A percentile compares a stretch with the other conserved stretches of the same genome.
These are phyloP conservation scores for Calonectris borealis DNA, from an alignment of 2,113 vertebrate species.

Conservation along the genomic window DNA sequence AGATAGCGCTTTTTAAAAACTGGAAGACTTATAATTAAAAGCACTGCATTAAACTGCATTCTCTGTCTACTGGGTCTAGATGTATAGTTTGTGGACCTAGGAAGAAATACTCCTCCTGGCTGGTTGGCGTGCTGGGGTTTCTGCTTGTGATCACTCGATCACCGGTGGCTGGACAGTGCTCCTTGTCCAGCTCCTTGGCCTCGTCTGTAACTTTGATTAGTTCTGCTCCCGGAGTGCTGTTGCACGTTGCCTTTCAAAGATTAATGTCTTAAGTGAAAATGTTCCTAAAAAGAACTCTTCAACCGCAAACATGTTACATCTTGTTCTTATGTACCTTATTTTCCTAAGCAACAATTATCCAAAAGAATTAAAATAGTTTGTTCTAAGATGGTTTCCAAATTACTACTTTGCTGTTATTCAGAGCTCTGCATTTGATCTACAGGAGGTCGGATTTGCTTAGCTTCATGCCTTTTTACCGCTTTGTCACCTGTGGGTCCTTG, in stretches of 20 bases:
- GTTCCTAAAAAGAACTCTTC: neutral
- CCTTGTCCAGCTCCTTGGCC: neutral
- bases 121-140: neutral
- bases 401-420: neutral
- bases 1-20: neutral
- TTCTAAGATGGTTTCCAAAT: neutral
- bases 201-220: neutral
- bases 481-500: neutral
- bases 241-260: neutral
- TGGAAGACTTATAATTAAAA: no score
- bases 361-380: neutral
- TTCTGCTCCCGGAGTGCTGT: neutral
- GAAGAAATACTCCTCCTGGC: neutral
- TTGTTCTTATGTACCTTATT: neutral
- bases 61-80: no score
- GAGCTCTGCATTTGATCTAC: neutral
- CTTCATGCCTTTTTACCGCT: neutral
- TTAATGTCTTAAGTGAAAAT: neutral
- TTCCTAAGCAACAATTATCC: neutral
- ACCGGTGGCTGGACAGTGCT: no score
- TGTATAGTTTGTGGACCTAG: fast-evolving
- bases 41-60: neutral
- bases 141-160: no score
- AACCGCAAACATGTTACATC: neutral
- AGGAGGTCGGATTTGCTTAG: neutral